Evolutionary conservation across 2,888 invertebrate species (phyloP).

Genomic region (Aspidiotus destructor): DNA sequence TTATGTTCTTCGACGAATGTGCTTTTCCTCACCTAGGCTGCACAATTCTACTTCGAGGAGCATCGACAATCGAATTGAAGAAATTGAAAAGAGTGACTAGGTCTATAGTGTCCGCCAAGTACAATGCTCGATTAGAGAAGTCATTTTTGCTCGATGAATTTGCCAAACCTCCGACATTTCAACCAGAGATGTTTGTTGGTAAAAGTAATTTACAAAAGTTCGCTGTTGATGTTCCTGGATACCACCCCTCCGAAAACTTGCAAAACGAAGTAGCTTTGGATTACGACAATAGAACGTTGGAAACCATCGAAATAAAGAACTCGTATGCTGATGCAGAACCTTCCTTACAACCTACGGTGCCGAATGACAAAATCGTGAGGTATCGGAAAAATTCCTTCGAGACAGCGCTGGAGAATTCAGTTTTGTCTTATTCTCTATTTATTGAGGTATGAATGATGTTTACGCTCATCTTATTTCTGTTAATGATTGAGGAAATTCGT

Average conservation of each 20-base stretch:
- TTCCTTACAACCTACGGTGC: neutral
- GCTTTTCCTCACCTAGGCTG: constrained; percentile 49
- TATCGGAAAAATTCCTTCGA: constrained; percentile 53
- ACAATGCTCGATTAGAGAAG: constrained; percentile 86
- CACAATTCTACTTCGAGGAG: constrained; percentile 38
- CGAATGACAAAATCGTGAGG: constrained; percentile 6
- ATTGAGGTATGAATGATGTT: constrained; percentile 43
- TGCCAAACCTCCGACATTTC: constrained; percentile 53
- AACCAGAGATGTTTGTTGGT: constrained; percentile 13
- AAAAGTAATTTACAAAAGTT: constrained; percentile 10
- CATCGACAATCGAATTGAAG: constrained; percentile 40
- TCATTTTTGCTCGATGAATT: constrained; percentile 83
- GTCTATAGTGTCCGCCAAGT: constrained; percentile 71
- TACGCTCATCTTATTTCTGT: too few relatives aligned
- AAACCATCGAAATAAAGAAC: neutral
- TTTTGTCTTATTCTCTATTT: constrained; percentile 78
- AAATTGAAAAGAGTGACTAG: constrained; percentile 74
- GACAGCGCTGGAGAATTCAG: constrained; percentile 61
- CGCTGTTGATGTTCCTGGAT: neutral
- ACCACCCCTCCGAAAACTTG: neutral
- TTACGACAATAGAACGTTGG: neutral
- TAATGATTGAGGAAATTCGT: too few relatives aligned
- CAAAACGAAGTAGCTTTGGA: neutral
- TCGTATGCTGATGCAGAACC: constrained; percentile 8
- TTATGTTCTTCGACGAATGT: constrained; percentile 90